Conservation (phyloP, 2,113 vertebrate genomes). For the Elephas maximus region DNA sequence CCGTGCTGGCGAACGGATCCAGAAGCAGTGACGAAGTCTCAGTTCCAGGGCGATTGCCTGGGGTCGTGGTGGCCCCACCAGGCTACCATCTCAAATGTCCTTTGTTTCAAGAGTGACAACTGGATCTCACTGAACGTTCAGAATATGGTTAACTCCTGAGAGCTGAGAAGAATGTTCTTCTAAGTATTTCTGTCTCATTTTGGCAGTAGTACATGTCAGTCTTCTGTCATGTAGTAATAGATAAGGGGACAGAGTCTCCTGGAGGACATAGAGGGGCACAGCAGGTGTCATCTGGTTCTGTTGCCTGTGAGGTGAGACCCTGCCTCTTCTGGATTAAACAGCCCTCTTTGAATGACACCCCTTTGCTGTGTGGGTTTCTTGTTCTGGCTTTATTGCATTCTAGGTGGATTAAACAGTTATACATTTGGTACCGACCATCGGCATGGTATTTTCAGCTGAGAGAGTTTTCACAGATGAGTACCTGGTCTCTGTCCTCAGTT, state of each 20-base stretch:
- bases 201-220: not conserved
- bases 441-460: not conserved
- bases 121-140: not conserved
- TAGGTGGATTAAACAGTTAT: not conserved
- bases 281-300: not conserved
- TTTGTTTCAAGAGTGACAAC: slow-evolving; percentile 14
- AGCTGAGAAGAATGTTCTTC: too few relatives aligned
- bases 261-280: not conserved
- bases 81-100: not conserved
- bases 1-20: not conserved
- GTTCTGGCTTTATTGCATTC: not conserved
- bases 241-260: not conserved
- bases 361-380: not conserved
- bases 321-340: not conserved
- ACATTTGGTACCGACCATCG: not conserved
- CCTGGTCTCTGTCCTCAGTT: not conserved
- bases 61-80: not conserved
- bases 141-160: not conserved
- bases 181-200: not conserved
- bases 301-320: not conserved
- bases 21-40: not conserved
- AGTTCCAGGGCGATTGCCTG: not conserved
- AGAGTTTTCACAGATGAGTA: not conserved
- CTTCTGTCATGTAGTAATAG: not conserved
- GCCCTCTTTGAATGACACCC: not conserved